phyloP scores from a whole-genome alignment of 2,888 invertebrate genomes.

The Pristionchus maxplancki region DNA sequence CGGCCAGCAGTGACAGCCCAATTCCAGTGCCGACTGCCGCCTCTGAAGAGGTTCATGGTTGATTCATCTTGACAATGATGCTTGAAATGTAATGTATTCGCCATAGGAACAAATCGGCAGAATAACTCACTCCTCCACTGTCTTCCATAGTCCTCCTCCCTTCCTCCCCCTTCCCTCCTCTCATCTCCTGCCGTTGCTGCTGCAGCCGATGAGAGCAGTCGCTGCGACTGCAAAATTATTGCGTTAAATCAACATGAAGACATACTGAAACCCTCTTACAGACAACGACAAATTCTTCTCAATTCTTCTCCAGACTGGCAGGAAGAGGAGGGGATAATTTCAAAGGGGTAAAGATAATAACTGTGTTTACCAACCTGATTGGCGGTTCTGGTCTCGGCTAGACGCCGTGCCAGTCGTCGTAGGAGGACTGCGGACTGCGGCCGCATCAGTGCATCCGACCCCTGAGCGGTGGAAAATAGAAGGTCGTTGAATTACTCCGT shows the following conservation, averaged over 20 bases:
- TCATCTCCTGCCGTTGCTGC: not conserved
- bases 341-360: too few relatives aligned
- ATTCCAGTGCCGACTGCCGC: not conserved
- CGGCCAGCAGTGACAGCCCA: constrained; percentile 3
- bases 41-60: not conserved
- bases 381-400: not conserved
- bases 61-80: not conserved
- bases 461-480: not conserved
- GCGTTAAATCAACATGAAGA: too few relatives aligned
- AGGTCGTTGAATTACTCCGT: too few relatives aligned
- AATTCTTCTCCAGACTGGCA: not conserved
- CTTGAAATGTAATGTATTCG: not conserved
- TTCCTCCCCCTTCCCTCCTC: not conserved
- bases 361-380: not conserved
- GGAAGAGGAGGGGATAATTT: not conserved
- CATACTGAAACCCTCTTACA: too few relatives aligned
- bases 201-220: constrained; percentile 11
- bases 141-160: not conserved
- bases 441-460: constrained; percentile 25
- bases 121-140: constrained; percentile 28
- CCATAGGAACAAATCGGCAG: not conserved
- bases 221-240: not conserved
- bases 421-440: not conserved
- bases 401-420: constrained; percentile 23
- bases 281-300: too few relatives aligned